These are phyloP conservation scores for Deilephila elpenor DNA, from an alignment of 2,888 invertebrate genomes.

Conservation along the genomic window DNA sequence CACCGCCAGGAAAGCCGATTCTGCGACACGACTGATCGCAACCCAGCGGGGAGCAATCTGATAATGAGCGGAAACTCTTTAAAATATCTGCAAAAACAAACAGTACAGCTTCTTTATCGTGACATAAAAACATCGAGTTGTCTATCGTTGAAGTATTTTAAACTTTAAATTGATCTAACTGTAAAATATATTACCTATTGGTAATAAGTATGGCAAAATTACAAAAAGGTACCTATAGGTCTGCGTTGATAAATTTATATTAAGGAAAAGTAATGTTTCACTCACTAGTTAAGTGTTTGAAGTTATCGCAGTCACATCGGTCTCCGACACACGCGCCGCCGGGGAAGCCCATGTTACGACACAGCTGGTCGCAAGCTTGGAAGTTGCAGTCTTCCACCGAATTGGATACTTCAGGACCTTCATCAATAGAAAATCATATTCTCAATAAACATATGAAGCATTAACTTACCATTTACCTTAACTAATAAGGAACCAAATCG, in stretches of 20 bases:
- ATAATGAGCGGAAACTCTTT: not conserved
- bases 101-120: no score
- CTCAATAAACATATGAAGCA: not conserved
- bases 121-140: no score
- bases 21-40: conserved; percentile 47
- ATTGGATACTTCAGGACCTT: not conserved
- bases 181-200: no score
- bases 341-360: conserved; percentile 41
- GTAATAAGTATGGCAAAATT: no score
- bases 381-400: conserved; percentile 40
- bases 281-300: not conserved
- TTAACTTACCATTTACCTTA: no score
- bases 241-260: not conserved
- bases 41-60: conserved; percentile 39
- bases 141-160: not conserved
- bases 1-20: conserved; percentile 47
- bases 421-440: not conserved
- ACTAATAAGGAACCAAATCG: no score
- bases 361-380: conserved; percentile 52
- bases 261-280: not conserved
- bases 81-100: not conserved
- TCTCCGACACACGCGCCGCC: conserved; percentile 51
- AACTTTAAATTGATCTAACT: no score
- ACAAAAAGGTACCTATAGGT: no score
- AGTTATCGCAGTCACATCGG: conserved; percentile 51